Conservation (phyloP, 1,140 invertebrate species). For the Brachionus angularis region DNA sequence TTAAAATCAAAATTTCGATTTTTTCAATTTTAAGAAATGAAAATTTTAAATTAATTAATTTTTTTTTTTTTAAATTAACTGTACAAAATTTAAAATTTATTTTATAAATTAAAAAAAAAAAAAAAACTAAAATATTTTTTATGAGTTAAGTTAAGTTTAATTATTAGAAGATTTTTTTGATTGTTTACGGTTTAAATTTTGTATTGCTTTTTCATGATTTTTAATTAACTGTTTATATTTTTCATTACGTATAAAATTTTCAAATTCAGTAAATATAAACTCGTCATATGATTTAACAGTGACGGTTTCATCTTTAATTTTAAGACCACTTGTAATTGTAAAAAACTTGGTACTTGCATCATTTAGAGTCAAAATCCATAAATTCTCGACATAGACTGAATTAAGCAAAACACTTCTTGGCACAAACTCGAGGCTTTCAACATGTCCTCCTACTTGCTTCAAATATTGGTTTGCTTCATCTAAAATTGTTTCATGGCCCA, state of each 20-base stretch:
- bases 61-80: too few relatives aligned
- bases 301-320: conserved; percentile 31
- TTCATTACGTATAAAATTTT: conserved; percentile 32
- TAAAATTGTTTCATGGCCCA: conserved; percentile 15
- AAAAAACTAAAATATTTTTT: conserved; percentile 1
- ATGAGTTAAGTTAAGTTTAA: neutral
- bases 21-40: too few relatives aligned
- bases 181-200: conserved; percentile 13
- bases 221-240: conserved; percentile 41
- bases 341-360: conserved; percentile 30
- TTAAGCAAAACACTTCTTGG: conserved; percentile 26
- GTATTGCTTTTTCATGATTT: conserved; percentile 37
- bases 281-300: conserved; percentile 38
- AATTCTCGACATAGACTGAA: conserved; percentile 40
- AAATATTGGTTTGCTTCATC: conserved; percentile 39
- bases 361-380: conserved; percentile 35
- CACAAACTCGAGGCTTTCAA: conserved; percentile 26
- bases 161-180: conserved; percentile 7
- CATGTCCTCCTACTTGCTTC: conserved; percentile 3
- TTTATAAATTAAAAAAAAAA: conserved; percentile 14
- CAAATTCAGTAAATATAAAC: conserved; percentile 41
- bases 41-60: too few relatives aligned
- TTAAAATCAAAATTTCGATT: too few relatives aligned
- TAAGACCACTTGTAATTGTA: conserved; percentile 12
- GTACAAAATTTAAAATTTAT: too few relatives aligned